phyloP scores from a whole-genome alignment of 2,113 vertebrate genomes.

The Nerophis lumbriciformis region DNA sequence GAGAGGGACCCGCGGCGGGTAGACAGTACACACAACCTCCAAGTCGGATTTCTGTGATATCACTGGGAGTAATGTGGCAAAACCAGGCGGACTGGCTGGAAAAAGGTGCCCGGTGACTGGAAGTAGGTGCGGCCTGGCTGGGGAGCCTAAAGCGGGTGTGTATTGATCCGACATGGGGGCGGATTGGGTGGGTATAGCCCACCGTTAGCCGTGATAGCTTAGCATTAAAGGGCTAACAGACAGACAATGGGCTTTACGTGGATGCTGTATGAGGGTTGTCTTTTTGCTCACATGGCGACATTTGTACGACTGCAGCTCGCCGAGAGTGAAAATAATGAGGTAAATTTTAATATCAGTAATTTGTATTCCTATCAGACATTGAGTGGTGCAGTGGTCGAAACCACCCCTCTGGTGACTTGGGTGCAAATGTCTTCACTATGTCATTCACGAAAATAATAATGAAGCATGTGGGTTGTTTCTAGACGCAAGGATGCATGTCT shows the following conservation, averaged over 20 bases:
- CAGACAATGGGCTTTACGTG: slow-evolving; percentile 59
- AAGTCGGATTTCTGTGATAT: slow-evolving; percentile 26
- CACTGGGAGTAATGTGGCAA: neutral
- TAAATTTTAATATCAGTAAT: slow-evolving; percentile 43
- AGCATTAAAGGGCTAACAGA: slow-evolving; percentile 57
- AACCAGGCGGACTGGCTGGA: slow-evolving; percentile 2
- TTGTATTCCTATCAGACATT: slow-evolving; percentile 61
- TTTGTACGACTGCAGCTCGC: neutral
- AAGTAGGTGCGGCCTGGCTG: slow-evolving; percentile 42
- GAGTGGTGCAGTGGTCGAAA: slow-evolving; percentile 66
- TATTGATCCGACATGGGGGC: slow-evolving; percentile 44
- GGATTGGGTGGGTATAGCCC: slow-evolving; percentile 54
- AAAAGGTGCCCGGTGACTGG: slow-evolving; percentile 15
- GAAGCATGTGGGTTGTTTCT: slow-evolving; percentile 24
- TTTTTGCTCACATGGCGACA: slow-evolving; percentile 1
- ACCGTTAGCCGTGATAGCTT: slow-evolving; percentile 62
- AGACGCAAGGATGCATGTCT: neutral
- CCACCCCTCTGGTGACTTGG: slow-evolving; percentile 40
- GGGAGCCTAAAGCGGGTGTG: slow-evolving; percentile 51
- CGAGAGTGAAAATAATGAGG: neutral
- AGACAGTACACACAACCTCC: slow-evolving; percentile 21
- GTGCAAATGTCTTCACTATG: slow-evolving; percentile 56
- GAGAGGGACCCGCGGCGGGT: slow-evolving; percentile 32
- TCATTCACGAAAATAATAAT: slow-evolving; percentile 7
- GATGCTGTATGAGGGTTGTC: slow-evolving; percentile 14